phyloP scores from a whole-genome alignment of 2,113 vertebrate genomes.

The Rhinichthys klamathensis region DNA sequence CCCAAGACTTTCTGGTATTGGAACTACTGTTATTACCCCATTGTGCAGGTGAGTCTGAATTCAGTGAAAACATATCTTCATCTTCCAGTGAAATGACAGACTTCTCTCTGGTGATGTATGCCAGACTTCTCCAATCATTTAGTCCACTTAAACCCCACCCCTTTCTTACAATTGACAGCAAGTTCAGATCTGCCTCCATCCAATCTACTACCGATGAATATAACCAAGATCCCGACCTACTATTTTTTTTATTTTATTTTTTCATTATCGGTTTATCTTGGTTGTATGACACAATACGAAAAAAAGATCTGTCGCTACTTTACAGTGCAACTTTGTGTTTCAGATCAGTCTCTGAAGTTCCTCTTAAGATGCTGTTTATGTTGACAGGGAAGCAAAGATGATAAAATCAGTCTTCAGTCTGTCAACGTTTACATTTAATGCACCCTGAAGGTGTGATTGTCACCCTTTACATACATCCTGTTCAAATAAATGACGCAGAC shows the following conservation, averaged over 20 bases:
- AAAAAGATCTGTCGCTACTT: neutral
- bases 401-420: neutral
- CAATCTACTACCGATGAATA: neutral
- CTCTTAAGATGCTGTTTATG: neutral
- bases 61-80: neutral
- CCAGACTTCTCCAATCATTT: neutral
- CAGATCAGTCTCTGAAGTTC: neutral
- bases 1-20: conserved; percentile 84
- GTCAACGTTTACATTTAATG: neutral
- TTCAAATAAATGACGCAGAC: neutral
- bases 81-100: too few species aligned
- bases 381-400: neutral
- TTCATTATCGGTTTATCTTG: neutral
- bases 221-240: neutral
- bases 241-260: neutral
- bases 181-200: neutral
- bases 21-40: conserved; percentile 84
- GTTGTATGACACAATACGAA: neutral
- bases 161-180: neutral
- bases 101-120: neutral
- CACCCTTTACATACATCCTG: neutral
- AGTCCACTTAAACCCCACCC: neutral
- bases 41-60: conserved; percentile 74
- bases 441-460: neutral
- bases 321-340: neutral